Evolutionary conservation across 2,113 vertebrate species (phyloP).

Genomic region (Romanogobio albipinnatus): DNA sequence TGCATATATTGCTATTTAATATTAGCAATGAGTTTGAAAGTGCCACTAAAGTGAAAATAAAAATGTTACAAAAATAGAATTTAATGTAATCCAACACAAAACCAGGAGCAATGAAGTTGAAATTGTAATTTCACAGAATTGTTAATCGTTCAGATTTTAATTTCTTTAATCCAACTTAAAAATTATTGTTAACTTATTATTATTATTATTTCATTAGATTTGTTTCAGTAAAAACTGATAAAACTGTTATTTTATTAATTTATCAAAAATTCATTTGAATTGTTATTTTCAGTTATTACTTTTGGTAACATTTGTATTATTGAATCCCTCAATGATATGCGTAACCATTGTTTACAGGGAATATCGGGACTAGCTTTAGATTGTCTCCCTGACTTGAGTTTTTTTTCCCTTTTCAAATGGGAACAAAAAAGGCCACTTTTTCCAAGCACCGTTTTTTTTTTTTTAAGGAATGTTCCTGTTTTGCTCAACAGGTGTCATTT

Average conservation of each 20-base stretch:
- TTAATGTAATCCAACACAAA: no score
- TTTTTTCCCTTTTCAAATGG: conserved; percentile 27
- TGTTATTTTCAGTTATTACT: not conserved
- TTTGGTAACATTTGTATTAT: not conserved
- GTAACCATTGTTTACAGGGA: conserved; percentile 20
- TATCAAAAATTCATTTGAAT: not conserved
- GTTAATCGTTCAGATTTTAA: no score
- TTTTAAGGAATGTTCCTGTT: conserved; percentile 56
- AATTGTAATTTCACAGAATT: no score
- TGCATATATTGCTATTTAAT: no score
- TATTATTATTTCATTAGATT: not conserved
- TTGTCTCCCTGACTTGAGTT: conserved; percentile 24
- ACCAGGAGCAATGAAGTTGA: no score
- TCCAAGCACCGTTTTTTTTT: conserved; percentile 18
- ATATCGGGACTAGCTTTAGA: conserved; percentile 28
- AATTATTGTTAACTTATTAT: no score
- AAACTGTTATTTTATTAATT: not conserved
- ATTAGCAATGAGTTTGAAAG: no score
- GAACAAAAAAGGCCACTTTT: conserved; percentile 55
- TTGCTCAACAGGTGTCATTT: conserved; percentile 74
- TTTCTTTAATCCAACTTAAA: no score
- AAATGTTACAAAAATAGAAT: no score
- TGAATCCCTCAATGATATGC: not conserved
- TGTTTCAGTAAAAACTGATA: not conserved
- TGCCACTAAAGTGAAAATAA: no score